Evolutionary conservation across 2,113 vertebrate species (phyloP).

Genomic region (Anser cygnoides): DNA sequence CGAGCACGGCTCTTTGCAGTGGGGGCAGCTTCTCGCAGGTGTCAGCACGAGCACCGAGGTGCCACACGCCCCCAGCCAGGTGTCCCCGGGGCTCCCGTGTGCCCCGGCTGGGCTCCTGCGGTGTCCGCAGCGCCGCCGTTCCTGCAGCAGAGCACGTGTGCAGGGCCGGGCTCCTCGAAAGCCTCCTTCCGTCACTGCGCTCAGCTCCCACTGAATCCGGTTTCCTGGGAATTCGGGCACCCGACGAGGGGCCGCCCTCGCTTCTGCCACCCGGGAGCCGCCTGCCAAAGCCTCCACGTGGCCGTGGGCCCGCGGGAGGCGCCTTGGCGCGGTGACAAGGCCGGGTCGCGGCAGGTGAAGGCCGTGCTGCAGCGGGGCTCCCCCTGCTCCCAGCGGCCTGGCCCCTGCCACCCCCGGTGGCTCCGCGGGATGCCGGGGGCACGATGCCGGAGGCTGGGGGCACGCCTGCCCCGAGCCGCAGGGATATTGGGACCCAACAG

Average conservation of each 20-base stretch:
- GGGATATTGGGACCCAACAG: neutral
- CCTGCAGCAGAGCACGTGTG: neutral
- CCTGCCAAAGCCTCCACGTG: neutral
- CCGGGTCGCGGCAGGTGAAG: neutral
- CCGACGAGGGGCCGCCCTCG: neutral
- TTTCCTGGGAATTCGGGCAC: neutral
- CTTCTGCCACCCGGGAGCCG: neutral
- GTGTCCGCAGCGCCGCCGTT: too few species aligned
- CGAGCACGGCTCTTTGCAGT: neutral
- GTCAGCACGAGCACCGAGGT: neutral
- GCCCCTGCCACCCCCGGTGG: neutral
- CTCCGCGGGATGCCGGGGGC: too few species aligned
- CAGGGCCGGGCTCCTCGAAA: neutral
- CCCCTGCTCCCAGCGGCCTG: neutral
- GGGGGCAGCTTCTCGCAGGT: neutral
- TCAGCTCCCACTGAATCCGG: neutral
- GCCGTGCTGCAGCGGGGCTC: accelerated
- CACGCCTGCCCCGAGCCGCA: neutral
- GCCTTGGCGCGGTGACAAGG: neutral
- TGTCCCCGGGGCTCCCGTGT: too few species aligned
- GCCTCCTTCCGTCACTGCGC: neutral
- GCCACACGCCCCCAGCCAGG: too few species aligned
- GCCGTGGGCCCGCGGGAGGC: neutral
- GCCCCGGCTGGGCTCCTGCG: too few species aligned
- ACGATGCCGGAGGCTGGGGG: too few species aligned